Evolutionary conservation across 2,888 invertebrate species (phyloP), one percentile per base, ranked within the genome.

Genomic region (Volucella zonaria): DNA sequence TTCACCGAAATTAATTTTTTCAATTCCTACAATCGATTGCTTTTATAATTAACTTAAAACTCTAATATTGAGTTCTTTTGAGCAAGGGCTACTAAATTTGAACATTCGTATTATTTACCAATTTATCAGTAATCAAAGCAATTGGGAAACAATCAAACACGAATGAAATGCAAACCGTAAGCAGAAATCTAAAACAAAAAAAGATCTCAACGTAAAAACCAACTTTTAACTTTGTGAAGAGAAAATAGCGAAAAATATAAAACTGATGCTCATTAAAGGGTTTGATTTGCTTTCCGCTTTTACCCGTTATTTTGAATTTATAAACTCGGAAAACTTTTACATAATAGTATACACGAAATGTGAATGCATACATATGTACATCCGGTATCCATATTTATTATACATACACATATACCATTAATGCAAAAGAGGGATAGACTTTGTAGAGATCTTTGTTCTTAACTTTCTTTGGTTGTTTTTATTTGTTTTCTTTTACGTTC

Each of bases 261-360:
- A 38, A 12, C 66, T 59, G 64, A 66, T 73, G 52, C 52, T 73
- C 66, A 59, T 79, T 66, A 67, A 23, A 49, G 61, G 61, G 14
- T 66, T 67, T 74, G 61, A 79, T 79, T 74, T 79, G 61, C 54
- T 79, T 74, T 74, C 52, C 31, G 61, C n/a, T 79, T 62, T 54
- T 31, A 23, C 52, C 45, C 45, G 67, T 79, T 79, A 79, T 73
- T 79, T 49, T 67, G 31, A 79, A 62, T 74, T 74, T 79, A 74
- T 79, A 79, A 79, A 74, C 79, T 79, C 61, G 51, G 61, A 54
- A 10, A 74, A 74, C 67, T 66, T 74, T 74, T 40, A 40, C 52
- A 73, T 54, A 43, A 67, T 51, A 61, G 59, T 67, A 31, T 59
- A 15, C 59, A 66, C 14, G 31, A 31, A 75, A 40, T 45, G 1